Evolutionary conservation across 1,140 invertebrate genomes (phyloP).

Genomic region (Drosophila bocki): DNA sequence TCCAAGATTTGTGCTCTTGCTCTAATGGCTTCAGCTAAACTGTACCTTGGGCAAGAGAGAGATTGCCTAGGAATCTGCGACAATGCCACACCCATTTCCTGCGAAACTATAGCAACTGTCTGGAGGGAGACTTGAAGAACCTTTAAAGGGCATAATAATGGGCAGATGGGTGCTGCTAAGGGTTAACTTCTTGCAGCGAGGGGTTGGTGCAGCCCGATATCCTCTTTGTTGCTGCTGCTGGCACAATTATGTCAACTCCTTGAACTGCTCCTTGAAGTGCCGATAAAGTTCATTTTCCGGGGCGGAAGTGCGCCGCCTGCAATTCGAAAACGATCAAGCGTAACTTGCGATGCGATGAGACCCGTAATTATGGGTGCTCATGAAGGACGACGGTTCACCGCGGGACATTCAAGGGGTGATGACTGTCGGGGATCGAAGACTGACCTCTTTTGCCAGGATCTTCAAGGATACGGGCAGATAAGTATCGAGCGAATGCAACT

Average conservation of each 20-base stretch:
- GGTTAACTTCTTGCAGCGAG: conserved; percentile 49
- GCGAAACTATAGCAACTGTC: conserved; percentile 50
- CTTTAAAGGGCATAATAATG: background rate
- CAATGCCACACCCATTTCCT: conserved; percentile 65
- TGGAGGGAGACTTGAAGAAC: conserved; percentile 16
- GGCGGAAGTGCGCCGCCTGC: conserved; percentile 71
- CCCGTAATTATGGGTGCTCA: conserved; percentile 68
- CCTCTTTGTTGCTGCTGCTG: conserved; percentile 42
- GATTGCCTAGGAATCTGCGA: conserved; percentile 54
- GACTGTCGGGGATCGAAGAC: too few species aligned
- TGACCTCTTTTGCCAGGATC: conserved; percentile 9
- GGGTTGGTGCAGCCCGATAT: conserved; percentile 32
- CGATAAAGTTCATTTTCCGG: conserved; percentile 27
- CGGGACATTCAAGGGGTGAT: conserved; percentile 48
- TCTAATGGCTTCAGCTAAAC: conserved; percentile 51
- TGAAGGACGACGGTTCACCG: conserved; percentile 51
- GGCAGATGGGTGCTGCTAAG: conserved; percentile 52
- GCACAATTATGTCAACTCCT: conserved; percentile 82
- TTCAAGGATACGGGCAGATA: conserved; percentile 45
- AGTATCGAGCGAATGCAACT: conserved; percentile 17
- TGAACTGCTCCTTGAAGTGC: conserved; percentile 64
- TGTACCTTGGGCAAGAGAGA: conserved; percentile 50
- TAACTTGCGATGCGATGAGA: conserved; percentile 59
- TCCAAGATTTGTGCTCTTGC: conserved; percentile 51
- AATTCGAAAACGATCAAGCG: conserved; percentile 83